Evolutionary conservation across 2,113 vertebrate genomes (phyloP).

Genomic region (Vulpes vulpes): DNA sequence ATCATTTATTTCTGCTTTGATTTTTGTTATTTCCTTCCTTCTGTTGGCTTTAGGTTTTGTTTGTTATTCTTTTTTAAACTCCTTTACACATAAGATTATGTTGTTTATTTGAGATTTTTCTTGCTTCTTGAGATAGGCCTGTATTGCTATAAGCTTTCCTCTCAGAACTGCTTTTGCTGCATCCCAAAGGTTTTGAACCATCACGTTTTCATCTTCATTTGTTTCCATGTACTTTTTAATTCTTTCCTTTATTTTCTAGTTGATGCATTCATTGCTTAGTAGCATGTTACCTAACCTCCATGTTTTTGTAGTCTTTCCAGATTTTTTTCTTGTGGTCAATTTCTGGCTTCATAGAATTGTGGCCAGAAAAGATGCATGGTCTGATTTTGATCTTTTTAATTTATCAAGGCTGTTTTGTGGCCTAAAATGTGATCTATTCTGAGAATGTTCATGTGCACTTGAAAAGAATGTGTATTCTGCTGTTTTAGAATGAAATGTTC

Average conservation of each 20-base stretch:
- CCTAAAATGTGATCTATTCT: neutral
- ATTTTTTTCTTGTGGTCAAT: neutral
- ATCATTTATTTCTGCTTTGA: neutral
- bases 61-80: neutral
- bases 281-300: neutral
- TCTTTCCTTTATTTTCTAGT: neutral
- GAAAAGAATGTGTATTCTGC: neutral
- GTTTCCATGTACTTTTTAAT: neutral
- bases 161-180: neutral
- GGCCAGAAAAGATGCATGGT: neutral
- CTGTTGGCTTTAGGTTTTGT: neutral
- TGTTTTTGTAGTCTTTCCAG: neutral
- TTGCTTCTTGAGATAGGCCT: neutral
- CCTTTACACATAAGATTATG: neutral
- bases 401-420: neutral
- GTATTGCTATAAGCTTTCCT: neutral
- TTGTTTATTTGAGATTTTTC: neutral
- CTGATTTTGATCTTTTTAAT: neutral
- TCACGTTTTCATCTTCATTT: neutral
- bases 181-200: neutral
- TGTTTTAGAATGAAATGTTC: neutral
- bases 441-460: neutral
- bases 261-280: neutral
- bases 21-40: neutral
- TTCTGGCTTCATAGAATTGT: neutral